phyloP scores from a whole-genome alignment of 30 jellyfish, hydroid and myxozoan genomes.

The Rhopilema esculentum region DNA sequence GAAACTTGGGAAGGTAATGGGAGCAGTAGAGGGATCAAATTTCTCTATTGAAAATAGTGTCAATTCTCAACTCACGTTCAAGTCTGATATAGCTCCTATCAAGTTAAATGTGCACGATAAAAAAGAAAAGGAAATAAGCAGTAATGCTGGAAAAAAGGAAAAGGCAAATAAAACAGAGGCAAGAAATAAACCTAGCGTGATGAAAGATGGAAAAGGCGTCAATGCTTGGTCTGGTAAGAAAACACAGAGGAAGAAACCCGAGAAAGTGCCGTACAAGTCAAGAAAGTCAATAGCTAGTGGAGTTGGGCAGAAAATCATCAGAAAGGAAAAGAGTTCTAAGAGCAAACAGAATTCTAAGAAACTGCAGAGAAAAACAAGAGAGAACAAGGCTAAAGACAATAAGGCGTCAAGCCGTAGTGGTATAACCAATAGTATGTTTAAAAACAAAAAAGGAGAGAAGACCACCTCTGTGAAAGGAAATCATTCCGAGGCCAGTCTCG shows the following conservation, averaged over 20 bases:
- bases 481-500: constrained; percentile 48
- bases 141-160: not conserved
- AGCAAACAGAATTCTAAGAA: not conserved
- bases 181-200: not conserved
- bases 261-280: constrained; percentile 7
- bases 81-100: constrained; percentile 42
- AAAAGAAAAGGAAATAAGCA: constrained; percentile 1
- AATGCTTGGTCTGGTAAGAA: not conserved
- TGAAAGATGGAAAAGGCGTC: not conserved
- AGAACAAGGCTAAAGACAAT: not conserved
- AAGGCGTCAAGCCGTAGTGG: constrained; percentile 11
- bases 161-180: not conserved
- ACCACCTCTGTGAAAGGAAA: constrained; percentile 5
- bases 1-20: constrained; percentile 30
- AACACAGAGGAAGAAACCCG: not conserved
- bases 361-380: not conserved
- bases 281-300: no score
- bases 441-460: not conserved
- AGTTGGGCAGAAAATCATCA: not conserved
- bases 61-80: constrained; percentile 54
- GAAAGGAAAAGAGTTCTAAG: not conserved
- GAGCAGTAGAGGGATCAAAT: constrained; percentile 55
- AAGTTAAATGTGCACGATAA: not conserved
- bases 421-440: not conserved
- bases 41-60: constrained; percentile 61